phyloP scores from a whole-genome alignment of 2,888 invertebrate species.

The Platycheirus albimanus region DNA sequence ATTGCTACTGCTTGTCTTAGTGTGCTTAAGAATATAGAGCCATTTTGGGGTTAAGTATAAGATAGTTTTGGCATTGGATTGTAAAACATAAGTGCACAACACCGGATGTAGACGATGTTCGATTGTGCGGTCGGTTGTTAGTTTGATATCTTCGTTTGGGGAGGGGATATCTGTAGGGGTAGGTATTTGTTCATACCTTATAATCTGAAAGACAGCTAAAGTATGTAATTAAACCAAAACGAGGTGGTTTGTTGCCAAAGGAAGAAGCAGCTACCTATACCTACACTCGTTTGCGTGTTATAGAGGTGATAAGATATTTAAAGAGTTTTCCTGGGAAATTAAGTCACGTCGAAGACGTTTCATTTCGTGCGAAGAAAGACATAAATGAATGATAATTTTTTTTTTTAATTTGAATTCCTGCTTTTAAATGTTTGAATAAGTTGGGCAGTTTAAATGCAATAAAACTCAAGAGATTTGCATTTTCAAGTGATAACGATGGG shows the following conservation, averaged over 20 bases:
- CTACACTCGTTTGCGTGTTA: slow-evolving; percentile 52
- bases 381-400: slow-evolving; percentile 9
- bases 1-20: slow-evolving; percentile 20
- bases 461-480: slow-evolving; percentile 24
- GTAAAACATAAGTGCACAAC: slow-evolving; percentile 73
- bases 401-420: background rate
- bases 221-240: slow-evolving; percentile 57
- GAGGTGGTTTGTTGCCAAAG: slow-evolving; percentile 21
- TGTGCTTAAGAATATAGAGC: slow-evolving; percentile 2
- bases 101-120: slow-evolving; percentile 67
- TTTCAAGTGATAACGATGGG: slow-evolving; percentile 15
- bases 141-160: too few species aligned
- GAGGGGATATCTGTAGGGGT: background rate
- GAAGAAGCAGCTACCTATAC: background rate
- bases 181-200: slow-evolving; percentile 25
- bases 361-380: slow-evolving; percentile 8
- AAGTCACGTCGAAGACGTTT: slow-evolving; percentile 57
- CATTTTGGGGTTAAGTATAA: slow-evolving; percentile 56
- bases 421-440: slow-evolving; percentile 16
- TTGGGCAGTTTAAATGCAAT: slow-evolving; percentile 44
- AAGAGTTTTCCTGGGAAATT: slow-evolving; percentile 39
- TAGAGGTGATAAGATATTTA: slow-evolving; percentile 64
- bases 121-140: slow-evolving; percentile 41
- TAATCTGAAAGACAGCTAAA: slow-evolving; percentile 38
- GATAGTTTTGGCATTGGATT: slow-evolving; percentile 71